Conservation (phyloP, 2,113 vertebrate species). For the Rhea americana region DNA sequence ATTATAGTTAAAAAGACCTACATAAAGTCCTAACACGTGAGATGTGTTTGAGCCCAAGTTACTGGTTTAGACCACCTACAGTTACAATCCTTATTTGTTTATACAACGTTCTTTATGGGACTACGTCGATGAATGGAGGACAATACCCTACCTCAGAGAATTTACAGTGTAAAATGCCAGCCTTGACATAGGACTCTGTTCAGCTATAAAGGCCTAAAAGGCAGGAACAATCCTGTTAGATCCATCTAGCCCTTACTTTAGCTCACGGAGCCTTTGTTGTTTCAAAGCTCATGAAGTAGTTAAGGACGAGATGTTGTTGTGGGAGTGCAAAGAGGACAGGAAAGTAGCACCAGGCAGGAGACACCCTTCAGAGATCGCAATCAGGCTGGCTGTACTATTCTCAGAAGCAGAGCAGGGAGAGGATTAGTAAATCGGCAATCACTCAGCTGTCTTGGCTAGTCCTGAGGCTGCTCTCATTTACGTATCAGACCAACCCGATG, state of each 20-base stretch:
- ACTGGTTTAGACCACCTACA: background rate
- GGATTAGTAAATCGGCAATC: background rate
- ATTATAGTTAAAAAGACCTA: background rate
- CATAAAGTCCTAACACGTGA: background rate
- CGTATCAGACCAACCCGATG: accelerated
- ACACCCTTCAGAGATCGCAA: background rate
- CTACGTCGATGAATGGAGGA: background rate
- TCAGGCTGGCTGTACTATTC: background rate
- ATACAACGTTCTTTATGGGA: background rate
- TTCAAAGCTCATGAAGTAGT: too few species aligned
- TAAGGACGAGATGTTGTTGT: background rate
- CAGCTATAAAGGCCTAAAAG: background rate
- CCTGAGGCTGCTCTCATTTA: background rate
- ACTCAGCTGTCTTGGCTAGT: background rate
- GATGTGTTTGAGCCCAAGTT: background rate
- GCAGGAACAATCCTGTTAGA: background rate
- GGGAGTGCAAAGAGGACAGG: background rate
- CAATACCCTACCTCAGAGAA: background rate
- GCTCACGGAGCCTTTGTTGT: background rate
- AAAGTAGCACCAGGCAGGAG: background rate
- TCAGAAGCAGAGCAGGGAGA: background rate
- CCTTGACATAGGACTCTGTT: background rate
- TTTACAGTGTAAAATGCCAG: background rate
- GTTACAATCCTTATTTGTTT: constrained; percentile 2
- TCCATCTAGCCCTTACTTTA: accelerated